Percentiles rank a stretch among this genome's conserved stretches.
Conservation (phyloP, 2,113 vertebrate species). For the Siniperca knerii region DNA sequence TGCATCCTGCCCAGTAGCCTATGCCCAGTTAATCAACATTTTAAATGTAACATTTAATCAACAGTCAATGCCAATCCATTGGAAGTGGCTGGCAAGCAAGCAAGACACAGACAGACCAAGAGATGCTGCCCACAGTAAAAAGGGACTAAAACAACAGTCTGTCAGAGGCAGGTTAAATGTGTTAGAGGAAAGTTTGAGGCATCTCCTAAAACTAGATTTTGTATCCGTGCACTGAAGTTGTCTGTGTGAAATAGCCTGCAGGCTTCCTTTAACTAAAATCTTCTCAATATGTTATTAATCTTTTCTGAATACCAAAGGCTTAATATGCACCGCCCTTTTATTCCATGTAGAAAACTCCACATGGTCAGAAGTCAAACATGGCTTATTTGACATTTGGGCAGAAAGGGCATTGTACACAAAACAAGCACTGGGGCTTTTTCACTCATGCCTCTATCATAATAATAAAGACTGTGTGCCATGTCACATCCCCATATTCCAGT, state of each 20-base stretch:
- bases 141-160: no score
- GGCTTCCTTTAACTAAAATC: neutral
- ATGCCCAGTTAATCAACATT: no score
- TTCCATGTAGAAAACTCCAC: neutral
- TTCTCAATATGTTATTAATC: neutral
- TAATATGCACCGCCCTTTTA: neutral
- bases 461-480: neutral
- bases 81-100: no score
- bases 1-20: no score
- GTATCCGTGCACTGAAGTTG: neutral
- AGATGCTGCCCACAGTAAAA: no score
- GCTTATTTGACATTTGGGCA: conserved; percentile 3
- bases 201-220: no score
- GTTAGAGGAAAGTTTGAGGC: no score
- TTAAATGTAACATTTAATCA: no score
- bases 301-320: neutral
- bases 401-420: neutral
- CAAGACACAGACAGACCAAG: no score
- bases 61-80: no score
- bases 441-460: neutral
- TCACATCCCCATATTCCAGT: neutral
- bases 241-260: neutral
- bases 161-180: no score
- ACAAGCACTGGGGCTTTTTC: neutral
- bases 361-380: neutral